These are phyloP conservation scores for Ptiloglossa arizonensis DNA, from an alignment of 1,140 invertebrate genomes.

Conservation along the genomic window DNA sequence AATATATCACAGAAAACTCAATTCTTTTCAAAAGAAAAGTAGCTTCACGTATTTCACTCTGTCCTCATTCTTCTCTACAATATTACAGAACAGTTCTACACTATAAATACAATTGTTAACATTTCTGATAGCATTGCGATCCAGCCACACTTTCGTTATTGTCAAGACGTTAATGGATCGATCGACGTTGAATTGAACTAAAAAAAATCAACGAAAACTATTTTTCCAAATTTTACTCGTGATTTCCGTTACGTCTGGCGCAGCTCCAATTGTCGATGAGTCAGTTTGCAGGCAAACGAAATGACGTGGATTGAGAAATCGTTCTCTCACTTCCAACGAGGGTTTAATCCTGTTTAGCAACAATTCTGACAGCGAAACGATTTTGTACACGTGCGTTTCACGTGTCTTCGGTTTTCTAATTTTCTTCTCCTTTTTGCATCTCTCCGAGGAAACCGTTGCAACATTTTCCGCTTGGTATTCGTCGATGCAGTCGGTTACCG, in stretches of 20 bases:
- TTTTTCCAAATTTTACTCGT: conserved; percentile 9
- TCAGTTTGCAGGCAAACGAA: neutral
- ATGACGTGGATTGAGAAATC: conserved; percentile 26
- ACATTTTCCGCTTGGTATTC: neutral
- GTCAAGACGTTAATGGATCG: too few relatives aligned
- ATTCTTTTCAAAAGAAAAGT: too few relatives aligned
- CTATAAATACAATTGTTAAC: too few relatives aligned
- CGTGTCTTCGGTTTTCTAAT: neutral
- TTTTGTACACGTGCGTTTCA: neutral
- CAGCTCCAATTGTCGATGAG: neutral
- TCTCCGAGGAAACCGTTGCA: neutral
- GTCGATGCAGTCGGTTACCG: neutral
- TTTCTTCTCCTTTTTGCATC: conserved; percentile 3
- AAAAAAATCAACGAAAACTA: neutral
- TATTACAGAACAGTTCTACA: too few relatives aligned
- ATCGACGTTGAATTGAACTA: too few relatives aligned
- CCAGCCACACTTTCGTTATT: too few relatives aligned
- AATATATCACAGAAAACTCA: too few relatives aligned
- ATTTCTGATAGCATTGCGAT: too few relatives aligned
- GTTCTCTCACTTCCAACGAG: conserved; percentile 24
- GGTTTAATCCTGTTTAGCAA: conserved; percentile 41
- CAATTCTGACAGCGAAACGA: neutral
- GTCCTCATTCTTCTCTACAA: too few relatives aligned
- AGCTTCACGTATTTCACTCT: too few relatives aligned
- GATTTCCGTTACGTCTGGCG: neutral